Conservation (phyloP, 2,113 vertebrate species). For the Chaetorhynchus papuensis region DNA sequence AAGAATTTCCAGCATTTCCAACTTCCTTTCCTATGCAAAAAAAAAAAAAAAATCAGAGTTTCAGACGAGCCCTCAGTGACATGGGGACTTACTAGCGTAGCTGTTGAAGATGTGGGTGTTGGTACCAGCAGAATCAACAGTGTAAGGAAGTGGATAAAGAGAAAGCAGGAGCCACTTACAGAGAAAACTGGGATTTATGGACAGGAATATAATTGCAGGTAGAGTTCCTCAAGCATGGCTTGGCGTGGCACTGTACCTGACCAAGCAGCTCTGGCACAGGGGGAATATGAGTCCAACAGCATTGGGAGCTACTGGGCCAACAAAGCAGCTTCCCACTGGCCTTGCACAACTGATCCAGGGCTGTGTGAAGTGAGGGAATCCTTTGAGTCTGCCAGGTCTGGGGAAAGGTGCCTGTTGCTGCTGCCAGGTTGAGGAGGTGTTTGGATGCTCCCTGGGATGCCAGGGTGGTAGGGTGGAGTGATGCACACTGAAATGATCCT, state of each 20-base stretch:
- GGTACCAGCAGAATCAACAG: neutral
- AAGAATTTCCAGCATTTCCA: neutral
- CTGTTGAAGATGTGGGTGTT: neutral
- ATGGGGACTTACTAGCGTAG: neutral
- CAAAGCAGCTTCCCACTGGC: neutral
- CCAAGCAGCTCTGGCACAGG: neutral
- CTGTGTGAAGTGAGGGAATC: neutral
- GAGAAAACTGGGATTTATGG: neutral
- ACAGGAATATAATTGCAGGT: neutral
- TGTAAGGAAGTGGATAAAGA: neutral
- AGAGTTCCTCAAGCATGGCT: neutral
- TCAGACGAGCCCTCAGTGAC: neutral
- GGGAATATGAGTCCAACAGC: neutral
- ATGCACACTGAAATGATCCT: neutral
- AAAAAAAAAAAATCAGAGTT: neutral
- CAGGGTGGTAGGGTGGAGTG: neutral
- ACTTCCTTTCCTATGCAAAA: neutral
- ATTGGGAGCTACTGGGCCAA: neutral
- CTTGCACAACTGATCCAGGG: neutral
- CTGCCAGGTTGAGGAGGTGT: neutral
- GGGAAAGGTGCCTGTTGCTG: neutral
- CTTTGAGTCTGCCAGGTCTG: neutral
- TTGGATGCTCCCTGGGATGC: neutral
- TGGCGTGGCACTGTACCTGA: rapidly evolving
- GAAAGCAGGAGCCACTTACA: neutral